phyloP scores from a whole-genome alignment of 2,113 vertebrate genomes.

The Pongo pygmaeus region DNA sequence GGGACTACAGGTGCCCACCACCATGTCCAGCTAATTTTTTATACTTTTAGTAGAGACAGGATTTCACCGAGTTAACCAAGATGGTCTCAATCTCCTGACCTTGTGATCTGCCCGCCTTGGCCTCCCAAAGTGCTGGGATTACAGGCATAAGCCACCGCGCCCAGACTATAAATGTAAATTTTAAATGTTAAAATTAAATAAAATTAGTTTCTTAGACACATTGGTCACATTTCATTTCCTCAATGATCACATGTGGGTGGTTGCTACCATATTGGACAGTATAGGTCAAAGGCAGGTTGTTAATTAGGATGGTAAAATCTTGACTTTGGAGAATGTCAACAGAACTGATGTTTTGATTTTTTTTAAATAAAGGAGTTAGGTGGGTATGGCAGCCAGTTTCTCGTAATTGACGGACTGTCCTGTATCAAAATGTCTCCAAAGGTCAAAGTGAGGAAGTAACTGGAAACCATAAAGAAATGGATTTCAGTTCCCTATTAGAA shows the following conservation, averaged over 20 bases:
- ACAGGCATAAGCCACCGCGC: rapidly evolving
- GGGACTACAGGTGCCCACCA: no score
- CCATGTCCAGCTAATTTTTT: no score
- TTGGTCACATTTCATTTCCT: not conserved
- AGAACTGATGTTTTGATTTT: not conserved
- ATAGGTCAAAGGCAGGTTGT: not conserved
- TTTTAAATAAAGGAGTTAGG: not conserved
- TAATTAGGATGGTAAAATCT: not conserved
- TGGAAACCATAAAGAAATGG: not conserved
- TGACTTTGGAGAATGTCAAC: not conserved
- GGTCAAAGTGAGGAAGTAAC: not conserved
- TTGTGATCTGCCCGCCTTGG: no score
- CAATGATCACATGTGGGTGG: not conserved
- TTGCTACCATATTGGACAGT: not conserved
- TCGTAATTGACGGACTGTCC: not conserved
- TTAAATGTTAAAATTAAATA: not conserved
- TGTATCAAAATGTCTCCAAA: not conserved
- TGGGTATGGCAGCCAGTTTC: not conserved
- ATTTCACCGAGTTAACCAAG: no score
- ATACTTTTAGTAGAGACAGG: no score
- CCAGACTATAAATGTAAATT: not conserved
- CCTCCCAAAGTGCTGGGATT: no score
- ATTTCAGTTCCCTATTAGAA: constrained; percentile 1
- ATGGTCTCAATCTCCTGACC: no score
- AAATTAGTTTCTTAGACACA: not conserved